Evolutionary conservation across 2,113 vertebrate genomes (phyloP).

Genomic region (Eleginops maclovinus): DNA sequence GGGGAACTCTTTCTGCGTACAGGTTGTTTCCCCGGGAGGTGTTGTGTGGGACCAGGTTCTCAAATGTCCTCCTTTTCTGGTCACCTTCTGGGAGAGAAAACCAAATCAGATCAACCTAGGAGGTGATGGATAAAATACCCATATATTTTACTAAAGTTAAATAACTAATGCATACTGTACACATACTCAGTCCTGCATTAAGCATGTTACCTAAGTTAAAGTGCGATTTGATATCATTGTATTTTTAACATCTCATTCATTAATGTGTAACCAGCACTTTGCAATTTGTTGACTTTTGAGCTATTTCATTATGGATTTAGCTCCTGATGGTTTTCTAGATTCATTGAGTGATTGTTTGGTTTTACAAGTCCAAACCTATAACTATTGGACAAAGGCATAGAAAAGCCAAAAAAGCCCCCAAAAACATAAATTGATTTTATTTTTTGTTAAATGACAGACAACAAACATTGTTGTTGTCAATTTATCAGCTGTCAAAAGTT

Average conservation of each 20-base stretch:
- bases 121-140: constrained; percentile 44
- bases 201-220: background rate
- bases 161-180: background rate
- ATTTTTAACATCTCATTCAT: background rate
- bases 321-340: background rate
- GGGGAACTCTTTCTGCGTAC: constrained; percentile 70
- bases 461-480: background rate
- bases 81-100: constrained; percentile 75
- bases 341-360: background rate
- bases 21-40: constrained; percentile 31
- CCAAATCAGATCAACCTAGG: constrained; percentile 45
- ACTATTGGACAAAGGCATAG: background rate
- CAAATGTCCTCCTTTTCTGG: constrained; percentile 78
- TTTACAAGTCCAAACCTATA: background rate
- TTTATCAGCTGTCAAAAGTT: background rate
- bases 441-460: background rate
- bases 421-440: too few species aligned
- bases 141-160: background rate
- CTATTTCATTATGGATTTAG: background rate
- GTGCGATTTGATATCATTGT: background rate
- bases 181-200: background rate
- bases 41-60: constrained; percentile 38
- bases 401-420: too few species aligned
- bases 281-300: background rate
- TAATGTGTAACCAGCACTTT: background rate